A percentile compares a stretch with the other conserved stretches of the same genome.
Conservation (phyloP, 2,888 invertebrate genomes). For the Luffia ferchaultella region DNA sequence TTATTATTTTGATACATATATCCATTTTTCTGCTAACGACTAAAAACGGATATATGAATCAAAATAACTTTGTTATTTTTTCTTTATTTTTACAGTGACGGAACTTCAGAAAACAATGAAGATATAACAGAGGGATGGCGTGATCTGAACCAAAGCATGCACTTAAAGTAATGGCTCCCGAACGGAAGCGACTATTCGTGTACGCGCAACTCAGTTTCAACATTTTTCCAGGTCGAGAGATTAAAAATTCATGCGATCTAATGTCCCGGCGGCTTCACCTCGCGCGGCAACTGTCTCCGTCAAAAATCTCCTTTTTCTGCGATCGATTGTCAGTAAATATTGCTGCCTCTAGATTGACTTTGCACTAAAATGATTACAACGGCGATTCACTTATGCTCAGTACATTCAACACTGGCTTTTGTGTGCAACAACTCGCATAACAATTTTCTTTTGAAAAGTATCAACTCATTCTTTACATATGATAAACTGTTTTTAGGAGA, state of each 20-base stretch:
- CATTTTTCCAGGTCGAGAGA: constrained; percentile 25
- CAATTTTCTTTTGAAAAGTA: too few species aligned
- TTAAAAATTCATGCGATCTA: constrained; percentile 42
- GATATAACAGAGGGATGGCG: constrained; percentile 1
- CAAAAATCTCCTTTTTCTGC: neutral
- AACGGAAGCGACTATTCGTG: constrained; percentile 28
- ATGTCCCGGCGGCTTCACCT: constrained; percentile 18
- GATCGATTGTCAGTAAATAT: neutral
- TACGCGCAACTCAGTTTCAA: constrained; percentile 12
- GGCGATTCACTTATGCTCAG: too few species aligned
- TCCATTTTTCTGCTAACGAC: too few species aligned
- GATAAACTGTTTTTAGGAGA: too few species aligned
- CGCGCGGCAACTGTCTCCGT: constrained; percentile 4
- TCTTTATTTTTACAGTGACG: neutral
- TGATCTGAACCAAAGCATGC: constrained; percentile 22
- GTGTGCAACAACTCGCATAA: too few species aligned
- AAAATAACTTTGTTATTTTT: too few species aligned
- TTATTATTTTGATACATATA: too few species aligned
- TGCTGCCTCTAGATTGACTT: too few species aligned
- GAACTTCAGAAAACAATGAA: neutral
- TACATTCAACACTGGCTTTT: too few species aligned
- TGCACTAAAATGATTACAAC: too few species aligned
- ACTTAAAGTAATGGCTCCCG: constrained; percentile 44
- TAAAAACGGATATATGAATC: too few species aligned
- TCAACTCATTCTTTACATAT: too few species aligned